Base-by-base conservation (phyloP, 2,888 invertebrate species). In the Branchipolynoe longqiensis region DNA sequence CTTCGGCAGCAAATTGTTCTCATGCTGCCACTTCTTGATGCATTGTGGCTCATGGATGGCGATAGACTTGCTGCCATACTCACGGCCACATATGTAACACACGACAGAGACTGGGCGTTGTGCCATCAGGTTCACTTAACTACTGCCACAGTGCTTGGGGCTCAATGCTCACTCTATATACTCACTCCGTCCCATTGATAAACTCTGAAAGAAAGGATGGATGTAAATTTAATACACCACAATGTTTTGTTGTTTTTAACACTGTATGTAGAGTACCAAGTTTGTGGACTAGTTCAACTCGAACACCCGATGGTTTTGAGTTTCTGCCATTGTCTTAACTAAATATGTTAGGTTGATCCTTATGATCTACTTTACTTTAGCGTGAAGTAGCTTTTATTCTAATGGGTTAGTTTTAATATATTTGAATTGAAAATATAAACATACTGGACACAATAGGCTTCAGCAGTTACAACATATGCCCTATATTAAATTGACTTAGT, bases 41-140 rank as follows among this genome's bases (percentile, higher is more conserved):
- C 96, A 96, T 90, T 96, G 95, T 1, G 96, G 95, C 90, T 96
- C 96, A 92, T 96, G 96, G 87, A 96, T 95, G 83, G 94, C 94
- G 54, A 96, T 95, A 74, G 95, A 96, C 89, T 95, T 95, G 0
- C 95, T 94, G 41, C 96, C 96, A 90, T 96, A 96, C 90, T 95
- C 95, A 78, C 95, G 94, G 0, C 96, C 95, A 90, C 96, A 96
- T 89, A 96, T 95, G 92, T 95, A 95, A 90, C 96, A 96, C 18
- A 88, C 86, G 0, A 83, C 84, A 0, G 84, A 48, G 40, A 41
- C 40, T 14, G 85, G 85, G 3, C 59, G 62, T n/a, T 74, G 78
- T 18, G 48, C 78, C 78, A 78, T 78, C 14, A 14, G 25, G 1
- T 2, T 56, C n/a, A 3, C 18, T 22, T 56, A 56, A 4, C 22